phyloP scores from a whole-genome alignment of 1,140 invertebrate species.

The Zaprionus tsacasi region DNA sequence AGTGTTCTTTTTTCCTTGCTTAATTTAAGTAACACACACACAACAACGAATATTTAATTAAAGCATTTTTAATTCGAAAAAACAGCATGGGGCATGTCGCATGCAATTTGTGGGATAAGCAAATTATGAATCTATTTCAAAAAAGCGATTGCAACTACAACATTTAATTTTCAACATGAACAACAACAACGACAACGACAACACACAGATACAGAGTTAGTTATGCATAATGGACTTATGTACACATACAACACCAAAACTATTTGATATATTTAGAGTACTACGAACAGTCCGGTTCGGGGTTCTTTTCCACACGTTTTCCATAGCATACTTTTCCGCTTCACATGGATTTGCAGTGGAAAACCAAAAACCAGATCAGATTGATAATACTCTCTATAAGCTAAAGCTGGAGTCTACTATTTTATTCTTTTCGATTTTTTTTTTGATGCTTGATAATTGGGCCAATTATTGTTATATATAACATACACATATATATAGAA shows the following conservation, averaged over 20 bases:
- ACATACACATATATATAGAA: constrained; percentile 45
- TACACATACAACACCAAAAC: constrained; percentile 81
- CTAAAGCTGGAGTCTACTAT: constrained; percentile 17
- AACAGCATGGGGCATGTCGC: constrained; percentile 9
- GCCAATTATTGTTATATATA: constrained; percentile 44
- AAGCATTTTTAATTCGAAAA: constrained; percentile 44
- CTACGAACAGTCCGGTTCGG: neutral
- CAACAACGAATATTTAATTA: constrained; percentile 68
- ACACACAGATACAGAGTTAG: constrained; percentile 67
- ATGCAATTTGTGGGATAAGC: constrained; percentile 31
- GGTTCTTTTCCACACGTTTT: neutral
- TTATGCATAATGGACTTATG: constrained; percentile 58
- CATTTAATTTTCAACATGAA: constrained; percentile 31
- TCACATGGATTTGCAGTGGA: neutral
- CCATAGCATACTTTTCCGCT: neutral
- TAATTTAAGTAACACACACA: constrained; percentile 62
- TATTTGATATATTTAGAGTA: constrained; percentile 17
- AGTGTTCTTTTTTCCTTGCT: constrained; percentile 47
- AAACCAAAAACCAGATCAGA: neutral
- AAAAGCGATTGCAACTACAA: constrained; percentile 50
- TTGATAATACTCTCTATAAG: neutral
- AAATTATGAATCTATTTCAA: constrained; percentile 28
- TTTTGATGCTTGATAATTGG: constrained; percentile 28
- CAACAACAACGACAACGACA: constrained; percentile 57
- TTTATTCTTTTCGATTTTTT: constrained; percentile 7